Conservation (phyloP, 1,140 invertebrate species). For the Battus philenor region DNA sequence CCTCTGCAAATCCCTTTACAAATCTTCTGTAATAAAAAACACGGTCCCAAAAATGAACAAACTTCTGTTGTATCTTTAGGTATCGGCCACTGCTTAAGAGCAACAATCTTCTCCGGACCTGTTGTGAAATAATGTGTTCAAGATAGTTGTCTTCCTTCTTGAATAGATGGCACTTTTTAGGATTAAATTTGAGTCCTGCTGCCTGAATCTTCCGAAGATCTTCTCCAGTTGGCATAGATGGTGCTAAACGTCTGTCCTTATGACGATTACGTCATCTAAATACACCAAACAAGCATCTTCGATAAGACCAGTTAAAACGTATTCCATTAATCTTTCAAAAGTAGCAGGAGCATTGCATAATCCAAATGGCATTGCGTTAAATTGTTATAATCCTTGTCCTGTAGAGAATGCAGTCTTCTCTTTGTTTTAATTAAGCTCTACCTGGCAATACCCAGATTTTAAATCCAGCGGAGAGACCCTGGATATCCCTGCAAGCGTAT, state of each 20-base stretch:
- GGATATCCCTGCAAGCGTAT: too few relatives aligned
- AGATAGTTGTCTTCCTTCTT: conserved; percentile 6
- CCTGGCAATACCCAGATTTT: too few relatives aligned
- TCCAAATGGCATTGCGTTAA: too few relatives aligned
- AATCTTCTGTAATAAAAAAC: conserved; percentile 39
- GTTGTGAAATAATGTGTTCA: conserved; percentile 1
- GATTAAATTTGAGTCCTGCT: conserved; percentile 10
- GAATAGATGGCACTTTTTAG: conserved; percentile 16
- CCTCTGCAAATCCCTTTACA: conserved; percentile 32
- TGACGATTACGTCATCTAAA: conserved; percentile 37
- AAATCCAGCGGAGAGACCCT: too few relatives aligned
- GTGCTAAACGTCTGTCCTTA: conserved; percentile 16
- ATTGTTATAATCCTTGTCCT: too few relatives aligned
- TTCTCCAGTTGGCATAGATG: conserved; percentile 15
- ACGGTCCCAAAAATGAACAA: conserved; percentile 34
- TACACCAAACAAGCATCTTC: conserved; percentile 39
- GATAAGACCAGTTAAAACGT: conserved; percentile 26
- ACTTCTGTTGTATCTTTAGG: conserved; percentile 38
- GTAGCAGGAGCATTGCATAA: too few relatives aligned
- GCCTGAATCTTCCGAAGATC: too few relatives aligned
- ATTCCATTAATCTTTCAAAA: too few relatives aligned
- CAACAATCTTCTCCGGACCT: conserved; percentile 8
- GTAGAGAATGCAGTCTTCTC: too few relatives aligned
- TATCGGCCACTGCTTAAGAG: conserved; percentile 23
- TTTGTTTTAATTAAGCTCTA: too few relatives aligned